Conservation (phyloP, 2,797 vertebrate genomes). For the Cossypha caffra region DNA sequence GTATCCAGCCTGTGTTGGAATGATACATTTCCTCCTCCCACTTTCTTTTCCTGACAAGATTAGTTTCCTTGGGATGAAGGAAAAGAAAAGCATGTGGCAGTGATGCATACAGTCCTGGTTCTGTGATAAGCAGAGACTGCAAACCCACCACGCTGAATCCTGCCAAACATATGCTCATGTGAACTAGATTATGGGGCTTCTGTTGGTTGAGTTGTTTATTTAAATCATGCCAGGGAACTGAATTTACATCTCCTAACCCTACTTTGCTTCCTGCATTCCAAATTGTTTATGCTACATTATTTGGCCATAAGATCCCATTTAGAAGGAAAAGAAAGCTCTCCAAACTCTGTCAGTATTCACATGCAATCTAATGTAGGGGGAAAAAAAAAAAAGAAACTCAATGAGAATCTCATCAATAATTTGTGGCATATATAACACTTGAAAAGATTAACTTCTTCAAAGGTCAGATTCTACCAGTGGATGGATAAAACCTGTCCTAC, state of each 20-base stretch:
- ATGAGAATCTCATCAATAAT: background rate
- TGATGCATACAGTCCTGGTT: background rate
- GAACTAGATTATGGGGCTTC: background rate
- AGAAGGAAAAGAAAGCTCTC: background rate
- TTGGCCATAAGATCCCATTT: background rate
- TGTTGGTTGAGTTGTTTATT: background rate
- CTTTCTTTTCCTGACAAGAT: constrained; percentile 1
- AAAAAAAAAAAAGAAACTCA: background rate
- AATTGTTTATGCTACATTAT: background rate
- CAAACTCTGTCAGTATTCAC: background rate
- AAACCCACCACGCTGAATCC: background rate
- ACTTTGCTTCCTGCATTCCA: background rate
- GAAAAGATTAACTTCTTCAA: background rate
- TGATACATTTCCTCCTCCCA: background rate
- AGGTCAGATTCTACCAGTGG: background rate
- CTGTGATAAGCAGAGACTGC: constrained; percentile 33
- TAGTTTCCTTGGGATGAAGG: background rate
- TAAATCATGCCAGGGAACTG: background rate
- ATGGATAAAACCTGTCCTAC: background rate
- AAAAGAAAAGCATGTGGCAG: background rate
- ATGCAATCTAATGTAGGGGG: background rate
- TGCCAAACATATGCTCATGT: constrained; percentile 38
- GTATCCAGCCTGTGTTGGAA: background rate
- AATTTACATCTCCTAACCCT: background rate
- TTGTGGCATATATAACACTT: background rate